Percentiles rank a stretch among this genome's conserved stretches.
These are phyloP conservation scores for Drosophila colorata DNA, from an alignment of 2,888 invertebrate genomes.

Conservation along the genomic window DNA sequence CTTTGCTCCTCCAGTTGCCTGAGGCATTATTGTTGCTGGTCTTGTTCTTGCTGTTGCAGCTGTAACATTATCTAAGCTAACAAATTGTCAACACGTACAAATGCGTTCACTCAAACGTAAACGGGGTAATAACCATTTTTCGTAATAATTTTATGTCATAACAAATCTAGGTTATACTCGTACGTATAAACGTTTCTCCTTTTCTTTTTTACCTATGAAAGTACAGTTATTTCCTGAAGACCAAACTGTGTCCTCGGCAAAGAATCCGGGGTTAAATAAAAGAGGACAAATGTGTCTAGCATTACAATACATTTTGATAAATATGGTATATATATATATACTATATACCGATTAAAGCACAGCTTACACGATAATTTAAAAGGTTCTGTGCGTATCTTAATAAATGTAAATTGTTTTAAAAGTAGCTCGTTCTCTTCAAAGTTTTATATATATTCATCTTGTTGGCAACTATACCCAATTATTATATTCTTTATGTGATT, in stretches of 20 bases:
- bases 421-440: no score
- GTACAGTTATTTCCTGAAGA: neutral
- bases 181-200: conserved; percentile 19
- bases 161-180: conserved; percentile 81
- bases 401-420: no score
- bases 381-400: no score
- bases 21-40: conserved; percentile 35
- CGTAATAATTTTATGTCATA: conserved; percentile 82
- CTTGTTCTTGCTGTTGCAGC: conserved; percentile 43
- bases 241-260: conserved; percentile 3
- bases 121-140: conserved; percentile 84
- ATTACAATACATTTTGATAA: neutral
- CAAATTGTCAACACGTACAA: conserved; percentile 84
- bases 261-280: neutral
- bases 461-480: no score
- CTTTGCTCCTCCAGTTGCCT: conserved; percentile 26
- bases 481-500: no score
- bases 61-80: conserved; percentile 79
- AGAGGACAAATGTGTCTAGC: neutral
- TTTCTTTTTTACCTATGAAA: conserved; percentile 5
- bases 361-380: no score
- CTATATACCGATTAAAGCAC: no score
- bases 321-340: neutral
- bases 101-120: conserved; percentile 84
- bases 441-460: no score